These are phyloP conservation scores for Peromyscus eremicus DNA, from an alignment of 2,797 vertebrate species.

Conservation along the genomic window DNA sequence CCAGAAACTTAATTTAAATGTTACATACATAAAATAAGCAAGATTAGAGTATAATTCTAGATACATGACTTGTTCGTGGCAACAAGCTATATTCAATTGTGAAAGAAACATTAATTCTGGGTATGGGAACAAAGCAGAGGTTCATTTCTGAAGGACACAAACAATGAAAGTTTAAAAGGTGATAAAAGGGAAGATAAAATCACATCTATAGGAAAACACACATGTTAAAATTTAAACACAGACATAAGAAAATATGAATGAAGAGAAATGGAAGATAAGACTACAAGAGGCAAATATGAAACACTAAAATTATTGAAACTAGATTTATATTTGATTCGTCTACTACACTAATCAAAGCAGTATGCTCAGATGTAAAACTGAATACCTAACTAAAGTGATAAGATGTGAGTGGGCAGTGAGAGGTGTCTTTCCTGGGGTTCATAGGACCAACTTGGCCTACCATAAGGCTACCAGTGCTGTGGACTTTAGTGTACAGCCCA, in stretches of 20 bases:
- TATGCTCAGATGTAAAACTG: neutral
- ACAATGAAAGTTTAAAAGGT: neutral
- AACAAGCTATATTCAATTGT: neutral
- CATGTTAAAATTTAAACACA: neutral
- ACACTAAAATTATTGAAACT: neutral
- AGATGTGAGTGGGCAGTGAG: neutral
- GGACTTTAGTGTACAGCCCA: neutral
- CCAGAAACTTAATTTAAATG: neutral
- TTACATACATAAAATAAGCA: neutral
- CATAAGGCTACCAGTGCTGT: neutral
- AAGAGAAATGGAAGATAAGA: neutral
- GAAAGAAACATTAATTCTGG: neutral
- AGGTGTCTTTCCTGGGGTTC: neutral
- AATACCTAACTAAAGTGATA: neutral
- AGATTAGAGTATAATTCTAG: neutral
- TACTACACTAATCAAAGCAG: neutral
- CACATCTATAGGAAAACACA: neutral
- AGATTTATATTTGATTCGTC: neutral
- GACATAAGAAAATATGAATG: neutral
- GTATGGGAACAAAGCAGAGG: neutral
- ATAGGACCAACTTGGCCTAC: neutral
- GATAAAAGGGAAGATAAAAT: neutral
- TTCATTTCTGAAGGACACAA: neutral
- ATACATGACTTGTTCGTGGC: neutral
- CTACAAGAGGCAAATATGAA: neutral